These are phyloP conservation scores for Batillaria attramentaria DNA, from an alignment of 1,140 invertebrate genomes.

Conservation along the genomic window DNA sequence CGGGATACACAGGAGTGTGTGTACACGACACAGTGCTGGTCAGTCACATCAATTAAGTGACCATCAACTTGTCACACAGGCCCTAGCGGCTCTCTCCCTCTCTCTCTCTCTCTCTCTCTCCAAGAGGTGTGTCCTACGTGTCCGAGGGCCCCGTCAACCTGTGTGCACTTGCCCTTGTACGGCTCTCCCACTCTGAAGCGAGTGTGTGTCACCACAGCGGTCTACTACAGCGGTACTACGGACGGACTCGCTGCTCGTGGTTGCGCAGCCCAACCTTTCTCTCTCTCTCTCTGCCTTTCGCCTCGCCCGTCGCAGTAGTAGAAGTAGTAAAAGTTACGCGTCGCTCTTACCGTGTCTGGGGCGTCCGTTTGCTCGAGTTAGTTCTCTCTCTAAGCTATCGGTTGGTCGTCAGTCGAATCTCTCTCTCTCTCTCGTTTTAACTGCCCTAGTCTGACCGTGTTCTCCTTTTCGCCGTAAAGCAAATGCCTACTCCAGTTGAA, in stretches of 20 bases:
- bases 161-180: no score
- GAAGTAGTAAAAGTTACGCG: no score
- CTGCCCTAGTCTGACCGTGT: constrained; percentile 3
- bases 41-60: neutral
- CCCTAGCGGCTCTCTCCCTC: neutral
- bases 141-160: no score
- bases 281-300: neutral
- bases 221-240: no score
- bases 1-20: neutral
- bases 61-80: neutral
- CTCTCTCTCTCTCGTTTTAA: neutral
- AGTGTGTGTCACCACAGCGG: no score
- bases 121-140: neutral
- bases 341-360: no score
- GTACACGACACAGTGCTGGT: neutral
- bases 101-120: neutral
- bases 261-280: neutral
- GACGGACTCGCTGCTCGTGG: neutral
- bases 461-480: constrained; percentile 13
- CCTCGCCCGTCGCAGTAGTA: neutral
- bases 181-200: no score
- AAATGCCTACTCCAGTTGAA: neutral
- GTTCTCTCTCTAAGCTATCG: no score
- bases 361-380: no score
- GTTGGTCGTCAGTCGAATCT: no score